Base-by-base conservation (phyloP, 23 tunicate species). In the Botrylloides violaceus region DNA sequence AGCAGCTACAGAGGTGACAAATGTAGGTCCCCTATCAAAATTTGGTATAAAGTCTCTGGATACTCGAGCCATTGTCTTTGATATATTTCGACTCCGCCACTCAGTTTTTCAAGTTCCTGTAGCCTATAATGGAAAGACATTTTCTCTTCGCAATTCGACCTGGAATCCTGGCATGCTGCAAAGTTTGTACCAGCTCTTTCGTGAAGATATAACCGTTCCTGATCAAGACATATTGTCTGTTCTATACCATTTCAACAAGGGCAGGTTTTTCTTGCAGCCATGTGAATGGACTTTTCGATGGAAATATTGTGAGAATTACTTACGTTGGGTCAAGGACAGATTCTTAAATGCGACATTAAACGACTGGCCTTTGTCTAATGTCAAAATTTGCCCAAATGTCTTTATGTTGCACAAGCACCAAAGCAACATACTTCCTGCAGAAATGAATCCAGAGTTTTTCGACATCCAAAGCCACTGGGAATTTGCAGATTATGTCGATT, bases 81-180 rank as follows among this genome's bases (percentile, higher is more conserved):
- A 83, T 60, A 34, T 77, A 28, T 55, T 36, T 25, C 70, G 81
- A 6, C 31, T 83, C 37, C 70, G 71, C 59, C 58, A 65, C 32
- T 38, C 62, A 15, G 62, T 83, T 20, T 83, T 83, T 61, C 38
- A 33, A 12, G 65, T 83, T 25, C 90, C 90, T 0, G 65, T 71
- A 24, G 23, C 49, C 37, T 32, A n/a, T 29, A 65, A 65, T 25
- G 50, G 9, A n/a, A 33, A 31, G 22, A 58, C 32, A 24, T 63
- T 61, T 38, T 59, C 34, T 43, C 60, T 49, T 20, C 35, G 38
- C 26, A 33, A 73, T 12, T 61, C 72, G 79, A 73, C 85, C 12
- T 80, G 79, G 79, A 61, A 73, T 47, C 85, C 85, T 5, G 39
- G n/a, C 30, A 80, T 80, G 85, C 50, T 80, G 20, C 49, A 59